Conservation (phyloP, 1,140 invertebrate genomes). For the Cheumatopsyche charites region DNA sequence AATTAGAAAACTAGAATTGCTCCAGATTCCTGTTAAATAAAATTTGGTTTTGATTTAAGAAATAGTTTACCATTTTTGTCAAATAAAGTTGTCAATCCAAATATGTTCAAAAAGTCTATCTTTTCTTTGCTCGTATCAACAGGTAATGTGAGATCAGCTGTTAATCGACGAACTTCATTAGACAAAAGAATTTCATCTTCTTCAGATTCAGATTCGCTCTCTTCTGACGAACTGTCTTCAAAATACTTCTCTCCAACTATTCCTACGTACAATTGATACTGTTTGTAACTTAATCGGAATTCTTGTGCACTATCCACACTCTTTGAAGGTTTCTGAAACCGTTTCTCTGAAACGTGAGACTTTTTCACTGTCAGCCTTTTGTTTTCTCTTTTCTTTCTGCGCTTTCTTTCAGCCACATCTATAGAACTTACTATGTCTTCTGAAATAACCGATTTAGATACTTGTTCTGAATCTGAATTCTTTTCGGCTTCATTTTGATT, state of each 20-base stretch:
- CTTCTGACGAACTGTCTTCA: conserved; percentile 45
- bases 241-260: conserved; percentile 28
- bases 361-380: conserved; percentile 11
- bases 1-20: no score
- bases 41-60: neutral
- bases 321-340: neutral
- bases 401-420: conserved; percentile 57
- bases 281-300: conserved; percentile 29
- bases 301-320: conserved; percentile 24
- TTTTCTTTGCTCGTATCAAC: conserved; percentile 48
- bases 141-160: conserved; percentile 37
- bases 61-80: conserved; percentile 53
- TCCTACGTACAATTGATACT: conserved; percentile 27
- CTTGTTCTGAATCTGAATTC: conserved; percentile 7
- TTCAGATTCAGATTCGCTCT: conserved; percentile 56
- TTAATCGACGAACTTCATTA: conserved; percentile 50
- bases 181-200: conserved; percentile 54
- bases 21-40: no score
- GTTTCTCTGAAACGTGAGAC: conserved; percentile 2
- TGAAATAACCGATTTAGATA: conserved; percentile 17
- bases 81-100: conserved; percentile 53
- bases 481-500: conserved; percentile 18
- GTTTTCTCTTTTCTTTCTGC: conserved; percentile 49
- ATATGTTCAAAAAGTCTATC: conserved; percentile 54
- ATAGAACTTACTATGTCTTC: conserved; percentile 56